Evolutionary conservation across 2,113 vertebrate genomes (phyloP), one percentile per base, ranked within the genome.

Genomic region (Spermophilus dauricus): DNA sequence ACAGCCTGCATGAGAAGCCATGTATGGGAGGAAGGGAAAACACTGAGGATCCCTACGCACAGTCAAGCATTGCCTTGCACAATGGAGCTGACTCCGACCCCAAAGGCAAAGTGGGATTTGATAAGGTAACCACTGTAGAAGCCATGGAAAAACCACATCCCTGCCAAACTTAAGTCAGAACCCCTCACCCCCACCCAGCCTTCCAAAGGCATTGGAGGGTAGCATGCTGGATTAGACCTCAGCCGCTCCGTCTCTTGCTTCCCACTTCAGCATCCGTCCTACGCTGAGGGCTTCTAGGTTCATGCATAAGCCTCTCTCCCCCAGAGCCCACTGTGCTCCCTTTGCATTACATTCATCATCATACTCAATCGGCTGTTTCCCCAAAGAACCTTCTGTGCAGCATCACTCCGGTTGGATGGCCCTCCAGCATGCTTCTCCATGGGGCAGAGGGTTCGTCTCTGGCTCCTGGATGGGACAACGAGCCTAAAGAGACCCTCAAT

Each of bases 81-180:
- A 77, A 89, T 34, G 48, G 17, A 69, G 39, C 73, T 70, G 70
- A 37, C 37, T 67, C 13, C 26, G 78, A 95, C 83, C 70, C 90
- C 11, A 26, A 81, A 94, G 34, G 77, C 87, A 90, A 81, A 77
- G 39, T 37, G 51, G 61, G 76, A 42, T 63, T 86, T 51, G 51
- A 10, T 37, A 86, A 72, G 22, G 58, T 34, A 70, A 20, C 32
- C 37, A 48, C 30, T 17, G n/a, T n/a, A 20, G 20, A 37, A 12
- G 11, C 37, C 26, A 58, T 8, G 8, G 48, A 81, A 89, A 58
- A 70, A 67, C 32, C 78, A 86, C 81, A 80, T 77, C 70, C 48
- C 80, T 83, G 65, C 63, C 81, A 94, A 81, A 93, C 67, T 70
- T 63, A 88, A 95, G 56, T 37, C 69, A 69, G 42, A 30, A 28